Base-by-base conservation (phyloP, 1,140 invertebrate genomes). In the Campoletis sonorensis region DNA sequence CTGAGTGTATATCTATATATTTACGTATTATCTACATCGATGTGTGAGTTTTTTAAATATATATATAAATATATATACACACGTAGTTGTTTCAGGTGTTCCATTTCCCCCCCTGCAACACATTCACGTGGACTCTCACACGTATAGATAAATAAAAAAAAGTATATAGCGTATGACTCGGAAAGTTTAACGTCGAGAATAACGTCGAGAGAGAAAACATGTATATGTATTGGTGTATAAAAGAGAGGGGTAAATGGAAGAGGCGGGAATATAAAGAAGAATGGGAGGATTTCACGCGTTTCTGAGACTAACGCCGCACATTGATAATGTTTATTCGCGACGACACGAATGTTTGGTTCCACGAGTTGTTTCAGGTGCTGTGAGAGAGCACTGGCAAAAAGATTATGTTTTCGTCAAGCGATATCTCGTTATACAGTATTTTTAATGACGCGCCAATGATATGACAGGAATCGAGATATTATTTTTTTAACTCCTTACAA, bases 281-380 rank as follows among this genome's bases (percentile, higher is more conserved):
- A 40, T 45, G 70, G 54, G 18, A 23, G 82, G 83, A 85, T 85
- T 77, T 58, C 54, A 58, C 54, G 54, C 21, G 54, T 18, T 58
- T 58, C 21, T 23, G 54, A 23, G 54, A 58, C 54, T 23, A 58
- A 23, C 21, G 21, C 54, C 18, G n/a, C 51, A 23, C 54, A 58
- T 13, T 58, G 54, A 58, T 58, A 86, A 83, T 88, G 85, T 89
- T 89, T 84, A 87, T 83, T 85, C 84, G 85, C 49, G 76, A 81
- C 83, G 85, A 88, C 85, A 85, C 84, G 87, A 84, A 87, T 87
- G 88, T 89, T 90, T 89, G 84, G 81, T 85, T 72, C 83, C 85
- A 81, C 77, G 79, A 89, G 88, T 90, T 90, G 84, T 90, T 90
- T 89, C 89, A 89, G 88, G 89, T 90, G 89, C 84, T 77, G 71